These are phyloP conservation scores for Astur gentilis DNA, from an alignment of 2,113 vertebrate species.

Conservation along the genomic window DNA sequence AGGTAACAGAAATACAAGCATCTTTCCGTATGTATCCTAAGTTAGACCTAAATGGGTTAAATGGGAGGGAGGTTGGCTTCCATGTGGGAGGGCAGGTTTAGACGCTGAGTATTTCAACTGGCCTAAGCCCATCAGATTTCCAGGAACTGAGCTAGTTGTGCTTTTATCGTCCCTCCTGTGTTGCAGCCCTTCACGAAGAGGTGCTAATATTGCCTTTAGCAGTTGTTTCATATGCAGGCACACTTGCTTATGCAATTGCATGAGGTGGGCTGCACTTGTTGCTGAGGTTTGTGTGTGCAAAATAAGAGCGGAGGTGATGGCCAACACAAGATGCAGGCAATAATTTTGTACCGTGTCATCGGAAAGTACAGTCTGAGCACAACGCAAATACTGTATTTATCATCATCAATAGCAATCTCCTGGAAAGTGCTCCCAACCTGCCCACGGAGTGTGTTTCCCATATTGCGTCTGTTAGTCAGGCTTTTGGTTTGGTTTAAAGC, in stretches of 20 bases:
- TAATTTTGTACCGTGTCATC: neutral
- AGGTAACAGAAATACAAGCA: neutral
- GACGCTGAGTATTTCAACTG: neutral
- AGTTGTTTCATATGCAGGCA: neutral
- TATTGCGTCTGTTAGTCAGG: neutral
- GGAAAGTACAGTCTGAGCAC: neutral
- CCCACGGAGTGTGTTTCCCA: neutral
- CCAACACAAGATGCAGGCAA: neutral
- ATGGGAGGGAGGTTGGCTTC: neutral
- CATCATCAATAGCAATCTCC: neutral
- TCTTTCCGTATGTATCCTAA: neutral
- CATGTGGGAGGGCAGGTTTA: neutral
- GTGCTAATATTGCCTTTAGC: neutral
- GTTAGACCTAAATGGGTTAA: neutral
- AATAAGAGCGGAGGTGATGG: neutral
- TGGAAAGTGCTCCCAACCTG: neutral
- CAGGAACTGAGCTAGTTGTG: neutral
- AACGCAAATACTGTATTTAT: neutral
- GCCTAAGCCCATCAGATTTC: constrained; percentile 12
- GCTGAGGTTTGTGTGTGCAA: neutral
- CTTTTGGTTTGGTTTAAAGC: neutral
- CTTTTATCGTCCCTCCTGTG: neutral
- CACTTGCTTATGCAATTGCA: neutral
- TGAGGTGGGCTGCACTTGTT: neutral
- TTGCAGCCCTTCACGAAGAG: neutral